Evolutionary conservation across 2,888 invertebrate species (phyloP).

Genomic region (Trypoxylon attenuatum): DNA sequence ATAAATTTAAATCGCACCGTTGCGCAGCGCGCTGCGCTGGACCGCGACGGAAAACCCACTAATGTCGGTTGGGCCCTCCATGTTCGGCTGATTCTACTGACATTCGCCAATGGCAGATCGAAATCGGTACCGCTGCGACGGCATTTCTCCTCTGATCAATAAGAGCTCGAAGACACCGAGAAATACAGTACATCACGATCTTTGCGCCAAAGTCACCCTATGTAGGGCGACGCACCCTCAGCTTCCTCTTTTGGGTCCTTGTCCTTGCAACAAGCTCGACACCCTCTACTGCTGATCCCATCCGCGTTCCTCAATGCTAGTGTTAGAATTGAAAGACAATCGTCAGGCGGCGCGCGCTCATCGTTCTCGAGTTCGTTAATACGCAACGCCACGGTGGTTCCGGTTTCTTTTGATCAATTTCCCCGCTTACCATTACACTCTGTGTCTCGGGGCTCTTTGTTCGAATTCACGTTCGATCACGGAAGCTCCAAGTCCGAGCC

Average conservation of each 20-base stretch:
- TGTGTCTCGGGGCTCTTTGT: slow-evolving; percentile 33
- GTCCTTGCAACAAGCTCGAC: not conserved
- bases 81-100: too few species aligned
- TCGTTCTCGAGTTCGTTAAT: slow-evolving; percentile 47
- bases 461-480: slow-evolving; percentile 47
- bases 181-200: too few species aligned
- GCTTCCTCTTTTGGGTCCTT: too few species aligned
- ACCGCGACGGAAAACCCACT: slow-evolving; percentile 28
- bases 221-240: too few species aligned
- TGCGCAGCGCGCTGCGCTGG: slow-evolving; percentile 20
- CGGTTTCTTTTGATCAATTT: slow-evolving; percentile 57
- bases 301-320: slow-evolving; percentile 8
- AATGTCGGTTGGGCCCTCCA: too few species aligned
- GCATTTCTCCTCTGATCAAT: too few species aligned
- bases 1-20: slow-evolving; percentile 66
- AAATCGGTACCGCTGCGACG: too few species aligned
- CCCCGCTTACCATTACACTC: not conserved
- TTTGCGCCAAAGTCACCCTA: too few species aligned
- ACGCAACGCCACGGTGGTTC: slow-evolving; percentile 44
- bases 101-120: too few species aligned
- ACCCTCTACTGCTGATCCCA: not conserved
- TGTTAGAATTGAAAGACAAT: slow-evolving; percentile 35
- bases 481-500: slow-evolving; percentile 38
- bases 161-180: too few species aligned
- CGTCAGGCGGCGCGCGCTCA: slow-evolving; percentile 20